Conservation (phyloP, 2,113 vertebrate genomes). For the Alouatta palliata region DNA sequence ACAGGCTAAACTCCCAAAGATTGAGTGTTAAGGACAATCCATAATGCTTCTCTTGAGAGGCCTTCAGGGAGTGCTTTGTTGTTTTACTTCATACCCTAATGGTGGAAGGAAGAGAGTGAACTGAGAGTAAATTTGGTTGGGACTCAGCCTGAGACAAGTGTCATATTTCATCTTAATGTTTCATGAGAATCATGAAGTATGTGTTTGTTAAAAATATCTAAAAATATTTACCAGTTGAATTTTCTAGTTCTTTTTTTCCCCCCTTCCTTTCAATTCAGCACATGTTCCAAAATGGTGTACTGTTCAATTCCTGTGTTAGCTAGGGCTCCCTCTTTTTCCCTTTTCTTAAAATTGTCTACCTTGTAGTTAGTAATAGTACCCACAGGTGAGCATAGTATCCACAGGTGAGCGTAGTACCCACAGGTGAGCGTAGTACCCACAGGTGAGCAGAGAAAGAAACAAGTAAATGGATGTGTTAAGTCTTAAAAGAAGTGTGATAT, state of each 20-base stretch:
- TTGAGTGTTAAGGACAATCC: background rate
- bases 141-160: background rate
- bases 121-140: background rate
- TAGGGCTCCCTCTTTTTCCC: background rate
- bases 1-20: background rate
- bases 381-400: background rate
- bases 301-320: background rate
- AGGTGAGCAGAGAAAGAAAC: background rate
- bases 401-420: background rate
- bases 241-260: background rate
- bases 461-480: background rate
- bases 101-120: background rate
- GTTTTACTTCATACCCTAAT: background rate
- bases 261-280: slow-evolving; percentile 9
- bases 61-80: background rate
- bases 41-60: background rate
- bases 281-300: background rate
- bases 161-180: background rate
- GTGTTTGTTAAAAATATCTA: slow-evolving; percentile 10
- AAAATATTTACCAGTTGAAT: slow-evolving; percentile 2
- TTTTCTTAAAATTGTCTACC: background rate
- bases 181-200: background rate
- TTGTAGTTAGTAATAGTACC: slow-evolving; percentile 27
- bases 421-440: background rate
- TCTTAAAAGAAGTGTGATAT: slow-evolving; percentile 26